Base-by-base conservation (phyloP, 2,113 vertebrate genomes). In the Micronycteris hirsuta region DNA sequence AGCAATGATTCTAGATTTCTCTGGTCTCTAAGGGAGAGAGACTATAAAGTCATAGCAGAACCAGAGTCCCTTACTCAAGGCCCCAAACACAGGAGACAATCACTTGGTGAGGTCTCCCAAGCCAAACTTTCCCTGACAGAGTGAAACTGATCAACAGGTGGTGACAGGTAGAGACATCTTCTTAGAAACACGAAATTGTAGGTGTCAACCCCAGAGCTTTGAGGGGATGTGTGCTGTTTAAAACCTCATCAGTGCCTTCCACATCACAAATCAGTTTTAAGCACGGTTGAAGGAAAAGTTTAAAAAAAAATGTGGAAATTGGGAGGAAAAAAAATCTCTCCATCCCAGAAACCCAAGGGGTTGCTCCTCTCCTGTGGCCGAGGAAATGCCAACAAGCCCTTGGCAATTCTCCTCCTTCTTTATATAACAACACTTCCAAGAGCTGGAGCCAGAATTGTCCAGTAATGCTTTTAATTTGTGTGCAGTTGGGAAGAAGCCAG, bases 381-480 rank as follows among this genome's bases (percentile, higher is more conserved):
- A 96, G 93, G 96, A 98, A 98, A 98, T 98, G 98, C 98, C 98
- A 98, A 97, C 98, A 98, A 97, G 97, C 96, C 96, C 96, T 98
- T 98, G 98, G 98, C 98, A 98, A 97, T 78, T 95, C 97, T 98
- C 98, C 97, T 97, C 94, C 45, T 96, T 96, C 98, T 98, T 98
- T 98, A 98, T 98, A 97, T 98, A 98, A 98, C 98, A 98, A 98
- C 98, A 98, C 98, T 98, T 98, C 97, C 97, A 98, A 98, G 97
- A 86, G 93, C 98, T 98, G 97, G 98, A 97, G 98, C 98, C 98
- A 97, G 96, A 98, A 98, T 98, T 94, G 94, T 98, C 98, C 98
- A 98, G 97, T 98, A 98, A 99, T 98, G 98, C 98, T 98, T 99
- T 98, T 99, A 98, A 98, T 99, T 99, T 99, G 98, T 98, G 98